phyloP scores from a whole-genome alignment of 2,888 invertebrate genomes.

The Oligia latruncula region DNA sequence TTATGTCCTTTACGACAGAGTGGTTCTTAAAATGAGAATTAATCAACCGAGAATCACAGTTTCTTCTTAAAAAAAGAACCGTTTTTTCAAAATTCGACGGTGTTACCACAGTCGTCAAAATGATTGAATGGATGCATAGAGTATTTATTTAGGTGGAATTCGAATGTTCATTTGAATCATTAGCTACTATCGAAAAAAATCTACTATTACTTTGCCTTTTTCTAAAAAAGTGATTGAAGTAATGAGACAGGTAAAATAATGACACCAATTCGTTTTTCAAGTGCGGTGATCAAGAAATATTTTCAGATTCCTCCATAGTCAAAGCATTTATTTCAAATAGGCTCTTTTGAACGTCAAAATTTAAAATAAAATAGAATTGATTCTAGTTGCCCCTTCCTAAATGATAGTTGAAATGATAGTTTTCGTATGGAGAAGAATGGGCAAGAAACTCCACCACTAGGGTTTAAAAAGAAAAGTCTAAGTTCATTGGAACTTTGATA shows the following conservation, averaged over 20 bases:
- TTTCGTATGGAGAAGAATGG: neutral
- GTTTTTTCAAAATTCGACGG: too few relatives aligned
- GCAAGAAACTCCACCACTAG: neutral
- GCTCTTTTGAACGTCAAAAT: neutral
- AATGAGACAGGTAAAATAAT: neutral
- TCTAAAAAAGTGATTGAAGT: neutral
- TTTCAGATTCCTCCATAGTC: neutral
- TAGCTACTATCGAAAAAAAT: neutral
- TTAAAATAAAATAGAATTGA: neutral
- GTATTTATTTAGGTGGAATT: neutral
- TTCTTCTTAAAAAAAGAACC: too few relatives aligned
- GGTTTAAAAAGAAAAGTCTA: neutral
- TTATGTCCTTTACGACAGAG: neutral
- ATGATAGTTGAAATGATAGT: neutral
- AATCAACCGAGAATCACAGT: too few relatives aligned
- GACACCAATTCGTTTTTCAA: neutral
- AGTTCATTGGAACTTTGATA: neutral
- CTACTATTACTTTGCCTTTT: too few relatives aligned
- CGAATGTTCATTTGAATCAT: neutral
- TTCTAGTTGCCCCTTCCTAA: neutral
- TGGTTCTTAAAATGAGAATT: neutral
- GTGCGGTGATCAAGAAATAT: neutral
- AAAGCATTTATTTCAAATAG: neutral
- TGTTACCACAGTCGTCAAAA: neutral
- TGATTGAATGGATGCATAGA: too few relatives aligned